Evolutionary conservation across 2,797 vertebrate species (phyloP).

Genomic region (Clarias fuscus): DNA sequence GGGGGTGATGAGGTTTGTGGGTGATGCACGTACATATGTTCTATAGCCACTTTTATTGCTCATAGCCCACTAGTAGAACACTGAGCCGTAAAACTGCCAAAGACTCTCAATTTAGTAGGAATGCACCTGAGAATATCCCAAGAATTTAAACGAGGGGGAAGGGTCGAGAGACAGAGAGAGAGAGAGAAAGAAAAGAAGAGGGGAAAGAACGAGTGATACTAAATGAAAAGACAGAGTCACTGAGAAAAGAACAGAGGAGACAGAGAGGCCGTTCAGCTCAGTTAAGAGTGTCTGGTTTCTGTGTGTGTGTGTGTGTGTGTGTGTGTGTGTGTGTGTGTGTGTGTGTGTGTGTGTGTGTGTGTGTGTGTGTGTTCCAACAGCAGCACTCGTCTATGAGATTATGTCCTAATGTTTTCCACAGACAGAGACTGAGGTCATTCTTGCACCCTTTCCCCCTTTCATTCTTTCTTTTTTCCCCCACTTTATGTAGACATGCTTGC

Average conservation of each 20-base stretch:
- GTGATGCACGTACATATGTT: background rate
- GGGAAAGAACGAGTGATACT: background rate
- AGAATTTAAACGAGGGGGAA: conserved; percentile 42
- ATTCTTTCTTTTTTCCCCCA: conserved; percentile 8
- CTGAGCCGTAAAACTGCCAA: conserved; percentile 25
- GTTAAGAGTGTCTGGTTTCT: conserved; percentile 20
- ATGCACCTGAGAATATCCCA: conserved; percentile 37
- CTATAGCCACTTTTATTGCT: conserved; percentile 5
- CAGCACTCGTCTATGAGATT: background rate
- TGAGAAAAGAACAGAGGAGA: conserved; percentile 13
- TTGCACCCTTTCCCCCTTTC: background rate
- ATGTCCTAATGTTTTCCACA: conserved; percentile 36
- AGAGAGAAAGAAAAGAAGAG: background rate
- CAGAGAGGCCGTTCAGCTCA: conserved; percentile 14
- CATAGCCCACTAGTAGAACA: conserved; percentile 26
- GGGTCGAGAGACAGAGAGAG: background rate
- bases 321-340: conserved; percentile 31
- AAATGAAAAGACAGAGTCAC: conserved; percentile 22
- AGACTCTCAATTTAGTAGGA: conserved; percentile 43
- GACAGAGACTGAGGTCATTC: conserved; percentile 23
- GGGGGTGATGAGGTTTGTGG: background rate
- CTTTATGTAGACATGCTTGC: conserved; percentile 3
- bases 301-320: conserved; percentile 26
- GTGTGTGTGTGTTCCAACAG: conserved; percentile 26
- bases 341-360: conserved; percentile 14